Conservation (phyloP, 2,113 vertebrate species). For the Mustela nigripes region DNA sequence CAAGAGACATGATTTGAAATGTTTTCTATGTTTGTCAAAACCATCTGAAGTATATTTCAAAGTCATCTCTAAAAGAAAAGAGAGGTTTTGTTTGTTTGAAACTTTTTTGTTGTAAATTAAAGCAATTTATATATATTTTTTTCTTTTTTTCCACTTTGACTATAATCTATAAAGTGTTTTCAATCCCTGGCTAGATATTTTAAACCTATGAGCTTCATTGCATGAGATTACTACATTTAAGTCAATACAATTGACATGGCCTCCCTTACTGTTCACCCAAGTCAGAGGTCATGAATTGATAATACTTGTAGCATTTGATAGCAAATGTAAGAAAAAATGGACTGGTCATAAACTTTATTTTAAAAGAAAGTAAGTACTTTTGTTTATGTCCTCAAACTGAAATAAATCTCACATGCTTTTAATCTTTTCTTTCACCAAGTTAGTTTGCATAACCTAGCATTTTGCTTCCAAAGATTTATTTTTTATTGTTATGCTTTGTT, state of each 20-base stretch:
- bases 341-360: neutral
- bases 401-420: neutral
- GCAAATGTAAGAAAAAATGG: neutral
- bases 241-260: neutral
- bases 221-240: neutral
- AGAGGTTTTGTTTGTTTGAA: neutral
- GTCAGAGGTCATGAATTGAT: neutral
- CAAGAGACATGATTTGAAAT: neutral
- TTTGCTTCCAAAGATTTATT: neutral
- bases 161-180: neutral
- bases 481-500: neutral
- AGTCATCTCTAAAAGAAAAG: neutral
- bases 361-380: neutral
- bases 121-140: neutral
- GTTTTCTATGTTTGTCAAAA: neutral
- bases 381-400: neutral
- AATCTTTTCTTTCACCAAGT: neutral
- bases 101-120: neutral
- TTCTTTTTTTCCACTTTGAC: neutral
- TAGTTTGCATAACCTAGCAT: neutral
- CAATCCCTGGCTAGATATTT: neutral
- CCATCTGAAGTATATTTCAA: constrained; percentile 4
- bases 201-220: neutral
- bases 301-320: neutral
- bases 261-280: neutral